These are phyloP conservation scores for Strix aluco DNA, from an alignment of 2,113 vertebrate species.

Conservation along the genomic window DNA sequence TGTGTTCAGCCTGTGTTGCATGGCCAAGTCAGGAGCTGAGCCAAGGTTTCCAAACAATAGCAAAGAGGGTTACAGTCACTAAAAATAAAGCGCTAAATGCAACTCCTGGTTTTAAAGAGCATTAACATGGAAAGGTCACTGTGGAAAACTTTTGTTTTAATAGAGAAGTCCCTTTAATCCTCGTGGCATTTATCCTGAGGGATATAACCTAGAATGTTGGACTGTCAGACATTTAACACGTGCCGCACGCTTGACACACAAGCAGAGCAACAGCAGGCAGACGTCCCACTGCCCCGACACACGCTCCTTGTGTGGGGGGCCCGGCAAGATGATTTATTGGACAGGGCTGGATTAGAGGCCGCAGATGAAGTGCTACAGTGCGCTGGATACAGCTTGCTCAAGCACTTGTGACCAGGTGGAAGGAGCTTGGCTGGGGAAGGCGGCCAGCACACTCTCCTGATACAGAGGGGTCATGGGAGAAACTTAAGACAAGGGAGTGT, in stretches of 20 bases:
- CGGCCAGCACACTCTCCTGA: not conserved
- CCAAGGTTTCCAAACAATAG: slow-evolving; percentile 62
- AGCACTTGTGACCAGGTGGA: slow-evolving; percentile 12
- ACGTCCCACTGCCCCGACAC: not conserved
- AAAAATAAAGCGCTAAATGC: slow-evolving; percentile 62
- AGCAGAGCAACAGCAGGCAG: not conserved
- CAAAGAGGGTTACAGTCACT: slow-evolving; percentile 22
- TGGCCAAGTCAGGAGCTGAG: slow-evolving; percentile 41
- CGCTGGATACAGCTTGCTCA: not conserved
- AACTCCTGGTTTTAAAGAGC: slow-evolving; percentile 18
- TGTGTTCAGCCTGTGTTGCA: slow-evolving; percentile 7
- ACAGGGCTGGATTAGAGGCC: not conserved
- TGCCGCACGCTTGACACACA: slow-evolving; percentile 20
- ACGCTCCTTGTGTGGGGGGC: not conserved
- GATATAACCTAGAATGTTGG: slow-evolving; percentile 41
- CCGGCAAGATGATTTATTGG: slow-evolving; percentile 9
- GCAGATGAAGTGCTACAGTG: not conserved
- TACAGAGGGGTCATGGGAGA: not conserved
- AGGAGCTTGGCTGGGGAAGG: not conserved
- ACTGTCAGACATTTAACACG: slow-evolving; percentile 48
- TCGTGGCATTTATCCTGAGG: not conserved
- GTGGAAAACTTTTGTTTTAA: slow-evolving; percentile 64
- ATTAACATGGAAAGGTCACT: slow-evolving; percentile 53
- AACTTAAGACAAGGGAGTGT: slow-evolving; percentile 5
- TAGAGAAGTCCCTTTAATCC: slow-evolving; percentile 47